A percentile compares a stretch with the other conserved stretches of the same genome.
phyloP scores from a whole-genome alignment of 2,888 invertebrate species.

The Lamellibrachia satsuma region DNA sequence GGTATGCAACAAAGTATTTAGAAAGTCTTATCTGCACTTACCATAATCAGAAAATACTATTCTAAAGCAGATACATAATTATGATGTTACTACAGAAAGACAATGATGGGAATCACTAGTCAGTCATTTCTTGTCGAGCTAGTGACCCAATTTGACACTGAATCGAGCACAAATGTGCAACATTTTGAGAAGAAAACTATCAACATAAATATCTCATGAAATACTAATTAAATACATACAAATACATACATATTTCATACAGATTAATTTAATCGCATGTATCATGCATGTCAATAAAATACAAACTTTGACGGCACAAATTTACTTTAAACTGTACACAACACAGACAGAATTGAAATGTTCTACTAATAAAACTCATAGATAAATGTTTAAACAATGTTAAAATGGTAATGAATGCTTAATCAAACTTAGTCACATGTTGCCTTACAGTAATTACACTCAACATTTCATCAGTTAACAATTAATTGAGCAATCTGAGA shows the following conservation, averaged over 20 bases:
- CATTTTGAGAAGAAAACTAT: too few species aligned
- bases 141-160: too few species aligned
- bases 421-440: not conserved
- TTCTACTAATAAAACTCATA: not conserved
- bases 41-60: too few species aligned
- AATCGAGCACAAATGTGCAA: too few species aligned
- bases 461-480: not conserved
- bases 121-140: too few species aligned
- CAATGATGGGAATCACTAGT: too few species aligned
- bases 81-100: too few species aligned
- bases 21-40: too few species aligned
- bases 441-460: not conserved
- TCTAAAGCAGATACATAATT: too few species aligned
- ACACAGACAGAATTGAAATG: not conserved
- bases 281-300: too few species aligned
- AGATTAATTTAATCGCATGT: not conserved
- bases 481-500: not conserved
- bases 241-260: not conserved
- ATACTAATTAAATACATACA: not conserved
- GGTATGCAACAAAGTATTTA: too few species aligned
- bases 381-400: not conserved
- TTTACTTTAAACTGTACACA: not conserved
- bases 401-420: not conserved
- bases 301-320: not conserved
- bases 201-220: not conserved